Evolutionary conservation across 1,140 invertebrate species (phyloP).

Genomic region (Sarcophaga bullata): DNA sequence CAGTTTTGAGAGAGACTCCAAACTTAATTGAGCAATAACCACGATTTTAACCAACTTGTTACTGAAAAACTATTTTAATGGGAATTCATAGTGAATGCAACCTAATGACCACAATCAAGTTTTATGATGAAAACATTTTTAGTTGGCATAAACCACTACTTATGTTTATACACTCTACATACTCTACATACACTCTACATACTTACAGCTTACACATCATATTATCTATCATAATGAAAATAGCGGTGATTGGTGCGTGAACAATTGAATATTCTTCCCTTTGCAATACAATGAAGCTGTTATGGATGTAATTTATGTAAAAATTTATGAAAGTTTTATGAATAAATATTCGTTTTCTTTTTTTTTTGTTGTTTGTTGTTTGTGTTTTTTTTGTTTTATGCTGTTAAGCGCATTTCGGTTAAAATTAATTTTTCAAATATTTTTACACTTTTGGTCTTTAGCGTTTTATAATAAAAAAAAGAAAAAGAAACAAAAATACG

Average conservation of each 20-base stretch:
- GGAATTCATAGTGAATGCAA: not conserved
- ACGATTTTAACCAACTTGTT: not conserved
- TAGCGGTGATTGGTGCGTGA: too few species aligned
- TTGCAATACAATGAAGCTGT: too few species aligned
- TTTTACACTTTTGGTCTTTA: constrained; percentile 12
- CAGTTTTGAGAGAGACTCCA: not conserved
- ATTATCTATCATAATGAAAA: too few species aligned
- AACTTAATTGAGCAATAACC: constrained; percentile 1
- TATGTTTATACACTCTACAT: not conserved
- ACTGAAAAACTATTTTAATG: not conserved
- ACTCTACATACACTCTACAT: too few species aligned
- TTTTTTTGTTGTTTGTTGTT: too few species aligned
- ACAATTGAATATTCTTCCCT: too few species aligned
- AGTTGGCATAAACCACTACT: not conserved
- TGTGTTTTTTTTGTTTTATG: too few species aligned
- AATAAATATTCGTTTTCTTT: not conserved
- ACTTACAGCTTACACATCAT: not conserved
- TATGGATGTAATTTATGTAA: not conserved
- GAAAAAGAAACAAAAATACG: too few species aligned
- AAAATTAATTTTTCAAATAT: constrained; percentile 16
- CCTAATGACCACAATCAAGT: constrained; percentile 4
- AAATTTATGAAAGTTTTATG: not conserved
- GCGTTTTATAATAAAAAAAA: not conserved
- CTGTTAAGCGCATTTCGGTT: not conserved
- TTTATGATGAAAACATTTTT: constrained; percentile 6